Conservation (phyloP, 2,888 invertebrate species). For the Ecliptopera silaceata region DNA sequence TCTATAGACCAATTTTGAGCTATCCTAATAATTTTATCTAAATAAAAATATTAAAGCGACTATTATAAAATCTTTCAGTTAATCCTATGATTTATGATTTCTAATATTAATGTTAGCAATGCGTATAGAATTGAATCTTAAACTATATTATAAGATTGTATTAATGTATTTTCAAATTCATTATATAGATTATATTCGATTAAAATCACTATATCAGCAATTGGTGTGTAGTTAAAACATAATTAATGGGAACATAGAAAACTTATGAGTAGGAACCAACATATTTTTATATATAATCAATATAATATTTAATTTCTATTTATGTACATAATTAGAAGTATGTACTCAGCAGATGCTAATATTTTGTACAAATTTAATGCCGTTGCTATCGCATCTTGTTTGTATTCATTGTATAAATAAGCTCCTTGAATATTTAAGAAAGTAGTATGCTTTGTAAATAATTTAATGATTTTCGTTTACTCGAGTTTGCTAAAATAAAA, state of each 20-base stretch:
- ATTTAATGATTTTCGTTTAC: too few relatives aligned
- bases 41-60: neutral
- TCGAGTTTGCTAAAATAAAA: too few relatives aligned
- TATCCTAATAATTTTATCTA: neutral
- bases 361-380: neutral
- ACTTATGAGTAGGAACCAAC: neutral
- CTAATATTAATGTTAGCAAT: constrained; percentile 13
- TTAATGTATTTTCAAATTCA: neutral
- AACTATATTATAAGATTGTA: neutral
- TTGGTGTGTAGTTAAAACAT: neutral
- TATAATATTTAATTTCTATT: neutral
- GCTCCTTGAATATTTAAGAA: too few relatives aligned
- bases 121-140: constrained; percentile 25
- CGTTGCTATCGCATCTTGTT: too few relatives aligned
- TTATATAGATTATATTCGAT: neutral
- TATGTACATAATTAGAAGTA: neutral
- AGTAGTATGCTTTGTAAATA: too few relatives aligned
- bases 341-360: too few relatives aligned
- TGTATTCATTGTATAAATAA: too few relatives aligned
- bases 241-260: constrained; percentile 1
- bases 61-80: too few relatives aligned
- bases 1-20: constrained; percentile 17
- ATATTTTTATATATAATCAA: neutral
- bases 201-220: neutral
- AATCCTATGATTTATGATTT: neutral